A percentile compares a stretch with the other conserved stretches of the same genome.
phyloP scores from a whole-genome alignment of 2,113 vertebrate genomes.

The Coracopsis vasa region DNA sequence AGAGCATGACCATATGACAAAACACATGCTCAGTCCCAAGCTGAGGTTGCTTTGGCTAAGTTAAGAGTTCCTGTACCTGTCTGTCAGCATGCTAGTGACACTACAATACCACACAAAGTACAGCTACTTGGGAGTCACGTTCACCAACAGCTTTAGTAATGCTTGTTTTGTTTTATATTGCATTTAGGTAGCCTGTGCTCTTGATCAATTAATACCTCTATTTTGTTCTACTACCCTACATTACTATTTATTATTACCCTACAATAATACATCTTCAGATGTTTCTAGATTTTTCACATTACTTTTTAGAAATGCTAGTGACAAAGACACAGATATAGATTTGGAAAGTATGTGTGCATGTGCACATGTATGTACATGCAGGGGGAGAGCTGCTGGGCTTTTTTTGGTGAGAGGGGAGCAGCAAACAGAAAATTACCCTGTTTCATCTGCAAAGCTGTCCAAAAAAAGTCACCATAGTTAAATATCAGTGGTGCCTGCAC shows the following conservation, averaged over 20 bases:
- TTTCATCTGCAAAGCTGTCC: not conserved
- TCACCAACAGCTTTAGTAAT: not conserved
- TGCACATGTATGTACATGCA: rapidly evolving
- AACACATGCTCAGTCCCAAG: not conserved
- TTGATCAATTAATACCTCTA: not conserved
- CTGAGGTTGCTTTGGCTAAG: not conserved
- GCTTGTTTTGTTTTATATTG: not conserved
- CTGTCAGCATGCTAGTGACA: not conserved
- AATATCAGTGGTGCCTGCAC: not conserved
- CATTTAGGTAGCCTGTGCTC: not conserved
- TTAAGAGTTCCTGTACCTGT: not conserved
- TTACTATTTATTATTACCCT: not conserved
- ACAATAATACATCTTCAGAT: not conserved
- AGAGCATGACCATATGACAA: not conserved
- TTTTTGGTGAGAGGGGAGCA: not conserved
- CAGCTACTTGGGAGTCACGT: not conserved
- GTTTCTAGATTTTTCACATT: not conserved
- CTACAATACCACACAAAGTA: not conserved
- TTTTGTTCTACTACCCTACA: not conserved
- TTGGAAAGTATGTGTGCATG: not conserved
- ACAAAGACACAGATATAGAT: not conserved
- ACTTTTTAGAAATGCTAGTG: not conserved
- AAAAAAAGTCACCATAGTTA: not conserved
- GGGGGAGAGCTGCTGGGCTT: not conserved
- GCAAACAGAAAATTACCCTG: not conserved